phyloP scores from a whole-genome alignment of 2,113 vertebrate genomes.

The Propithecus coquereli region DNA sequence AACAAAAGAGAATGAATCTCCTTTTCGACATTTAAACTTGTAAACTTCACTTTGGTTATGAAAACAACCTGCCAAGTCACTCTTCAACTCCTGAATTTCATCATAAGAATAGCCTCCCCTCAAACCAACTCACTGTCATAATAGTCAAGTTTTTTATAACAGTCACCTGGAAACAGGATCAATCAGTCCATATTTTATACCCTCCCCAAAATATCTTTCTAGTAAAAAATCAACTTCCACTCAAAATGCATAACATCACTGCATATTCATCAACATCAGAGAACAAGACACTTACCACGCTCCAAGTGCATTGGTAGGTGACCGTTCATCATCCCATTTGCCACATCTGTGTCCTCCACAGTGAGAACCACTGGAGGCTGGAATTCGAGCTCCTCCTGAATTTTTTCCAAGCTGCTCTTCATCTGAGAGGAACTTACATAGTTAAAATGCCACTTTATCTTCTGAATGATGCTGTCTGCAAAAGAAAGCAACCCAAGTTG shows the following conservation, averaged over 20 bases:
- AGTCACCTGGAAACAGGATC: background rate
- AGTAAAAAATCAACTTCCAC: background rate
- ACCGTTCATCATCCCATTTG: constrained; percentile 86
- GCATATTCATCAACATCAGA: background rate
- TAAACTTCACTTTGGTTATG: background rate
- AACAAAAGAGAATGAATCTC: background rate
- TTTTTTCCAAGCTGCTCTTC: constrained; percentile 83
- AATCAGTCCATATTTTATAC: background rate
- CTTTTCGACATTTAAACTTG: background rate
- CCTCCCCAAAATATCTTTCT: background rate
- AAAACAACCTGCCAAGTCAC: background rate
- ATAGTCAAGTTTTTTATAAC: background rate
- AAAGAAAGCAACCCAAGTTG: background rate
- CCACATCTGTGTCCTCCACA: constrained; percentile 85
- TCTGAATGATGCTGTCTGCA: constrained; percentile 92
- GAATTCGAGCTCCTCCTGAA: constrained; percentile 88
- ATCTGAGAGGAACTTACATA: constrained; percentile 75
- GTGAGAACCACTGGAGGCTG: constrained; percentile 86
- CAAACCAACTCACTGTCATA: background rate
- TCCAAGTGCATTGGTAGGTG: constrained; percentile 78
- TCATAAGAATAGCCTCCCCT: background rate
- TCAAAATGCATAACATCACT: background rate
- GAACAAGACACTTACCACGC: constrained; percentile 82
- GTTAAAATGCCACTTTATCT: constrained; percentile 92
- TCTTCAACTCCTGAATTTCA: background rate